Evolutionary conservation across 53 echinoderm and acorn worm species (phyloP).

Genomic region (Astropecten irregularis): DNA sequence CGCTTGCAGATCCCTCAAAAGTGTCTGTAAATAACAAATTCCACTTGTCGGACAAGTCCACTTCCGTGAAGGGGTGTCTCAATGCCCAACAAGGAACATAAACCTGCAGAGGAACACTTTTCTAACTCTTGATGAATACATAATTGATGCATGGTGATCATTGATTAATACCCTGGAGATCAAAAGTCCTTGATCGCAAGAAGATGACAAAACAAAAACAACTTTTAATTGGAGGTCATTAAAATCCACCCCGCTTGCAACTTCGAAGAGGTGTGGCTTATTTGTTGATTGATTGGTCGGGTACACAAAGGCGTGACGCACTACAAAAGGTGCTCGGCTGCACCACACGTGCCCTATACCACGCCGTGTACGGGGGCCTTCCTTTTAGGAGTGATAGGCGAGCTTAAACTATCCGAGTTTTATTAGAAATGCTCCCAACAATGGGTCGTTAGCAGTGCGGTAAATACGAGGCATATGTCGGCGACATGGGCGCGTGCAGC

Average conservation of each 20-base stretch:
- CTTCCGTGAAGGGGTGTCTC: slow-evolving; percentile 4
- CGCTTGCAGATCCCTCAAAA: slow-evolving; percentile 50
- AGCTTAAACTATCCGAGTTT: neutral
- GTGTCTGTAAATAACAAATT: slow-evolving; percentile 63
- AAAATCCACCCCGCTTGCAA: too few relatives aligned
- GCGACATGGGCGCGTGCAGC: slow-evolving; percentile 38
- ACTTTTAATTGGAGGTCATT: too few relatives aligned
- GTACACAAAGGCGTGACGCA: slow-evolving; percentile 63
- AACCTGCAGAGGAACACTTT: neutral
- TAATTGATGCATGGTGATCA: too few relatives aligned
- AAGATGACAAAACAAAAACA: too few relatives aligned
- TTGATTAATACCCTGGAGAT: too few relatives aligned
- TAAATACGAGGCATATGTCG: slow-evolving; percentile 46
- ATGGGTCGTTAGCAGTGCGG: slow-evolving; percentile 52
- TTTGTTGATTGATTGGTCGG: slow-evolving; percentile 54
- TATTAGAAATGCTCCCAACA: slow-evolving; percentile 27
- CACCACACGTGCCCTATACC: slow-evolving; percentile 47
- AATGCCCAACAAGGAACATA: neutral
- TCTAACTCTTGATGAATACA: too few relatives aligned
- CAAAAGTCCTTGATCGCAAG: too few relatives aligned
- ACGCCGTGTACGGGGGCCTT: slow-evolving; percentile 30
- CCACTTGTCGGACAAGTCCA: slow-evolving; percentile 48
- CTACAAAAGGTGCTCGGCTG: slow-evolving; percentile 54
- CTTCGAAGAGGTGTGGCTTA: slow-evolving; percentile 52
- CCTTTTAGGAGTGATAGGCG: neutral